Evolutionary conservation across 2,113 vertebrate species (phyloP).

Genomic region (Psophia crepitans): DNA sequence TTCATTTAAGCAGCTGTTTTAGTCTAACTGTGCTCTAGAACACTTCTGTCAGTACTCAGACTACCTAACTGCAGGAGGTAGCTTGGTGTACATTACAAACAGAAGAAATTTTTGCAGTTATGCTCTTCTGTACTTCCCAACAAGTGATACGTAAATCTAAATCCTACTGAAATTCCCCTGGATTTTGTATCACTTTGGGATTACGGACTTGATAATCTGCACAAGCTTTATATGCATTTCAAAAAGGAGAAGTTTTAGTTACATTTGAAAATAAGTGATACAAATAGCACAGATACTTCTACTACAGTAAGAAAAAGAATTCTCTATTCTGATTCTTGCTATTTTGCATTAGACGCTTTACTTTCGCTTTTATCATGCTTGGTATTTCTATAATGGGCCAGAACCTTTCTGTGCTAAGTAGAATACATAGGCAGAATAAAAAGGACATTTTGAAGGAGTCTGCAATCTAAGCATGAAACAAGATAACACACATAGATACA

Average conservation of each 20-base stretch:
- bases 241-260: background rate
- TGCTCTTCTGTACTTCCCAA: background rate
- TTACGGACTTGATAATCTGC: background rate
- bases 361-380: background rate
- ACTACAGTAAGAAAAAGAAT: background rate
- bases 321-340: background rate
- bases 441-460: background rate
- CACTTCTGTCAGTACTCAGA: background rate
- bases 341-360: background rate
- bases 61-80: background rate
- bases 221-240: background rate
- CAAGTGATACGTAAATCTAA: background rate
- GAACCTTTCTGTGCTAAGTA: background rate
- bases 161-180: background rate
- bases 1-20: background rate
- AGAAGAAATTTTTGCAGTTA: background rate
- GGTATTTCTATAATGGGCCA: background rate
- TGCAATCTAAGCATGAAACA: background rate
- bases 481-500: background rate
- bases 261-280: background rate
- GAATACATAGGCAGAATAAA: background rate
- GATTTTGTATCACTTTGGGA: background rate
- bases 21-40: background rate
- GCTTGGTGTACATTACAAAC: background rate
- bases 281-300: background rate